These are phyloP conservation scores for Crenuchus spilurus DNA, from an alignment of 2,797 vertebrate genomes.

Conservation along the genomic window DNA sequence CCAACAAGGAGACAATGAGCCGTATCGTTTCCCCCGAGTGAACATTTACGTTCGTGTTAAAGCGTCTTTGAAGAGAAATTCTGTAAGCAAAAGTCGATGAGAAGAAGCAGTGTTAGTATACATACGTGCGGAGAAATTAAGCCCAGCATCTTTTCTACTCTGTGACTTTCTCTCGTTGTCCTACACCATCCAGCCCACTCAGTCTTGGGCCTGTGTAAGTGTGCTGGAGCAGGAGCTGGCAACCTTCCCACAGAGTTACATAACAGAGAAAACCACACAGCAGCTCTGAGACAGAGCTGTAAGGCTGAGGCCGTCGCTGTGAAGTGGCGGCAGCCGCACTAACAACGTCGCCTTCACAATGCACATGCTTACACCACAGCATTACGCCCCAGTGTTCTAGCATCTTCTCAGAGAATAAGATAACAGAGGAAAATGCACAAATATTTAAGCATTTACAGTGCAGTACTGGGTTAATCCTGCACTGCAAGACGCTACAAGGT, in stretches of 20 bases:
- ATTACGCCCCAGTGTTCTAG: background rate
- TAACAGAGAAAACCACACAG: conserved; percentile 53
- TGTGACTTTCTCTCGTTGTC: conserved; percentile 45
- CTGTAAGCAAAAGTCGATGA: background rate
- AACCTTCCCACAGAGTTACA: conserved; percentile 49
- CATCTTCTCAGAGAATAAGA: background rate
- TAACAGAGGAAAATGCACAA: background rate
- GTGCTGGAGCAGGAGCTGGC: conserved; percentile 39
- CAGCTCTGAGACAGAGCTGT: conserved; percentile 23
- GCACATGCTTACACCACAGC: background rate
- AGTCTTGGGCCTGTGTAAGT: conserved; percentile 52
- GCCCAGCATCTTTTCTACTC: conserved; percentile 11
- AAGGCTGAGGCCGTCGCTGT: conserved; percentile 20
- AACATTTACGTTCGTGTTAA: background rate
- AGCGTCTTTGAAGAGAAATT: background rate
- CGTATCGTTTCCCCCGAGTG: conserved; percentile 12
- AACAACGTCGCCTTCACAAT: background rate
- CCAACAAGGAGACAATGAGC: conserved; percentile 36
- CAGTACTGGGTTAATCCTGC: background rate
- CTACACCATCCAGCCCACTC: conserved; percentile 40
- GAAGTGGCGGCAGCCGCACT: conserved; percentile 2
- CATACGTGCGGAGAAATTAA: background rate
- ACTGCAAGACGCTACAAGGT: background rate
- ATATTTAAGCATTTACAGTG: background rate
- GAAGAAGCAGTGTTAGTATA: no score